These are phyloP conservation scores for Ameiurus melas DNA, from an alignment of 2,113 vertebrate species.

Conservation along the genomic window DNA sequence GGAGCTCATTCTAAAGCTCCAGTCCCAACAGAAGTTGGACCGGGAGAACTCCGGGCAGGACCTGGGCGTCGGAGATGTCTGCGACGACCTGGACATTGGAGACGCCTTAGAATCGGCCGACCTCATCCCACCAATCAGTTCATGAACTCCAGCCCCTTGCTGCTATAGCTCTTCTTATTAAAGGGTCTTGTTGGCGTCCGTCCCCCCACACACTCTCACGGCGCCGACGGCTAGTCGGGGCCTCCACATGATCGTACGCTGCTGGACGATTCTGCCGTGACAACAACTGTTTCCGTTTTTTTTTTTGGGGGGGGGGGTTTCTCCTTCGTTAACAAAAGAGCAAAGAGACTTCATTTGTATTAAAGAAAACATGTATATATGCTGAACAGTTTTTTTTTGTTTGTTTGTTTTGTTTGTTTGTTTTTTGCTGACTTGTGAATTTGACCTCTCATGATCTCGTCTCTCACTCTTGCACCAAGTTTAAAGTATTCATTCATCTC, in stretches of 20 bases:
- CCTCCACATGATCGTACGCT: constrained; percentile 72
- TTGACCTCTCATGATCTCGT: constrained; percentile 44
- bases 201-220: neutral
- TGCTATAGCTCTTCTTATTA: constrained; percentile 48
- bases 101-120: constrained; percentile 55
- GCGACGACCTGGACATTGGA: constrained; percentile 63
- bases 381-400: constrained; percentile 64
- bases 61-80: constrained; percentile 37
- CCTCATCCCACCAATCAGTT: constrained; percentile 62
- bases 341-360: constrained; percentile 69
- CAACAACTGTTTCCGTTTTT: constrained; percentile 24
- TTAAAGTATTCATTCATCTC: constrained; percentile 25
- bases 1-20: constrained; percentile 87
- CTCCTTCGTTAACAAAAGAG: constrained; percentile 45
- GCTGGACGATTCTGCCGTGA: constrained; percentile 48
- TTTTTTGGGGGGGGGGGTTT: too few species aligned
- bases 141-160: constrained; percentile 67
- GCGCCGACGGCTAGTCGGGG: constrained; percentile 60
- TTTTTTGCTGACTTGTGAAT: constrained; percentile 90
- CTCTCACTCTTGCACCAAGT: constrained; percentile 20
- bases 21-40: constrained; percentile 82
- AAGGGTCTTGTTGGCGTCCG: neutral
- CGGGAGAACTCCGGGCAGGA: constrained; percentile 63
- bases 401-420: constrained; percentile 41
- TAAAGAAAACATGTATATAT: constrained; percentile 90